Evolutionary conservation across 2,797 vertebrate genomes (phyloP).

Genomic region (Staurois parvus): DNA sequence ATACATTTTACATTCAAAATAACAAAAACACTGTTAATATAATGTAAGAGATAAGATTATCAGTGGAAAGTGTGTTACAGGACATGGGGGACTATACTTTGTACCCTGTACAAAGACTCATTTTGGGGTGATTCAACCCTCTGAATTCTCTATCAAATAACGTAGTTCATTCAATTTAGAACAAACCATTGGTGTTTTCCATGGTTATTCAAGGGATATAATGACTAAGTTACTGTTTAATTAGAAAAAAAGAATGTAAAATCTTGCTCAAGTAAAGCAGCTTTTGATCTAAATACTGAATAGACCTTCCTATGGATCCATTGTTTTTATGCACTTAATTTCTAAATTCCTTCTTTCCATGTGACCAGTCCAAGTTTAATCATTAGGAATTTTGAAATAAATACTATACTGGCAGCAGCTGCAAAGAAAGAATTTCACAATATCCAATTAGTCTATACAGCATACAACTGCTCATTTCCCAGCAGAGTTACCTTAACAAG

Average conservation of each 20-base stretch:
- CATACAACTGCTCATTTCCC: conserved; percentile 11
- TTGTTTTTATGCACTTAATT: conserved; percentile 6
- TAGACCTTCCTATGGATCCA: conserved; percentile 29
- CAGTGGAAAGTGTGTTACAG: no score
- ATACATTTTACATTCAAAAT: no score
- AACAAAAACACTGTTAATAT: no score
- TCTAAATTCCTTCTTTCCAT: conserved; percentile 41
- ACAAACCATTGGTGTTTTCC: no score
- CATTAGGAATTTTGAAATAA: conserved; percentile 39
- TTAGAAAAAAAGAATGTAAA: not conserved
- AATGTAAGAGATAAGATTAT: no score
- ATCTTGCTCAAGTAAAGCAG: not conserved
- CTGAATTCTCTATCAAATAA: no score
- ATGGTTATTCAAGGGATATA: no score
- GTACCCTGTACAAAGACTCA: no score
- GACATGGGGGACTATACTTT: no score
- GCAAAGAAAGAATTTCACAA: conserved; percentile 44
- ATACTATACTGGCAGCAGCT: conserved; percentile 33
- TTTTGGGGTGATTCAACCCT: no score
- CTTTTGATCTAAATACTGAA: not conserved
- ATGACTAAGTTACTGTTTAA: not conserved
- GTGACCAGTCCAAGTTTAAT: conserved; percentile 31
- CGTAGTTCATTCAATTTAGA: no score
- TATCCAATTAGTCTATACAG: conserved; percentile 25
- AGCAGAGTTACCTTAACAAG: conserved; percentile 33